phyloP scores from a whole-genome alignment of 2,113 vertebrate genomes.

The Mesembrinibis cayennensis region DNA sequence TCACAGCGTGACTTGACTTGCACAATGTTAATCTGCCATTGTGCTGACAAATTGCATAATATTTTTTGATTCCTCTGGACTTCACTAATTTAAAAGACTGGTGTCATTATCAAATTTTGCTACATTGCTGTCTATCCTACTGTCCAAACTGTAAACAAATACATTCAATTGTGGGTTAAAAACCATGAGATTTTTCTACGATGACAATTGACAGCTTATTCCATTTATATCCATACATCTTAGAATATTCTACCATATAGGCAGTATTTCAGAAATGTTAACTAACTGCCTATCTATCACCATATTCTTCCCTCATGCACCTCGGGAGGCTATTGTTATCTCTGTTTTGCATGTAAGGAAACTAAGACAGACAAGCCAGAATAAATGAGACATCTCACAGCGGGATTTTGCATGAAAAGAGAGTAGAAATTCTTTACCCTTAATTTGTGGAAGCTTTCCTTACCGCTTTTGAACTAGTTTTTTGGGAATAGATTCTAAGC shows the following conservation, averaged over 20 bases:
- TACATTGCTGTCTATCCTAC: not conserved
- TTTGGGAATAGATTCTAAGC: not conserved
- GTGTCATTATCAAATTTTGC: not conserved
- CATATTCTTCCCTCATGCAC: not conserved
- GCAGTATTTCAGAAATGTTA: not conserved
- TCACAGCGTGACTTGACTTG: not conserved
- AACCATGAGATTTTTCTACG: not conserved
- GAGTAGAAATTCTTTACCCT: not conserved
- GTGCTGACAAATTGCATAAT: not conserved
- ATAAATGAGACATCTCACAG: conserved; percentile 19
- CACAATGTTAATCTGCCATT: not conserved
- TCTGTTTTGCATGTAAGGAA: conserved; percentile 16
- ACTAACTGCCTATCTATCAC: not conserved
- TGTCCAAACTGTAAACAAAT: not conserved
- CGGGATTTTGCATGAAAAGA: not conserved
- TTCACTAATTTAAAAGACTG: not conserved
- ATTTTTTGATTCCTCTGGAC: not conserved
- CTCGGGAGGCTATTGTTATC: not conserved
- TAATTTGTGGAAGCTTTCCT: not conserved
- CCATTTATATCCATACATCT: not conserved
- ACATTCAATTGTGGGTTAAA: not conserved
- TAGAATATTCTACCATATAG: not conserved
- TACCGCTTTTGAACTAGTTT: not conserved
- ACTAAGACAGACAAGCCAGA: not conserved
- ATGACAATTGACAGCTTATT: not conserved